A percentile compares a stretch with the other conserved stretches of the same genome.
Evolutionary conservation across 2,797 vertebrate genomes (phyloP).

Genomic region (Phataginus tetradactyla): DNA sequence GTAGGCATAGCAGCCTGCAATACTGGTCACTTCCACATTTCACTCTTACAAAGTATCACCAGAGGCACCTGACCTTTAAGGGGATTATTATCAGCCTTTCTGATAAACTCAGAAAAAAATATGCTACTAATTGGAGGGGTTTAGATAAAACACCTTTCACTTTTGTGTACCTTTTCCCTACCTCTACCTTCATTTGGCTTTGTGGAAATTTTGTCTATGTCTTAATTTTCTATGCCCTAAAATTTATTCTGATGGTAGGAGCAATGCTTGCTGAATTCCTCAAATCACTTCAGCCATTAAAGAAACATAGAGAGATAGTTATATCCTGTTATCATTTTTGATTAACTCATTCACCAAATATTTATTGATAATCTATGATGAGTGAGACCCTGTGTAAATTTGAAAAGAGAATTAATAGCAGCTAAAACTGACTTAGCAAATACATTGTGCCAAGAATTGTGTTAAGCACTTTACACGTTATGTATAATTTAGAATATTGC

Average conservation of each 20-base stretch:
- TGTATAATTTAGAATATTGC: not conserved
- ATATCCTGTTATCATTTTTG: not conserved
- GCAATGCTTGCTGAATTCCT: not conserved
- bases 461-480: not conserved
- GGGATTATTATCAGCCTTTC: not conserved
- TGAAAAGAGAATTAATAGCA: not conserved
- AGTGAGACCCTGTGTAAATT: not conserved
- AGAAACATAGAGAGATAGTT: not conserved
- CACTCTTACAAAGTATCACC: not conserved
- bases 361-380: not conserved
- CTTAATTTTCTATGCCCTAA: not conserved
- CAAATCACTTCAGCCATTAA: not conserved
- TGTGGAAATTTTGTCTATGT: not conserved
- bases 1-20: not conserved
- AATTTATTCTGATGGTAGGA: not conserved
- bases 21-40: not conserved
- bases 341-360: not conserved
- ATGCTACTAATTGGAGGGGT: not conserved
- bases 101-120: not conserved
- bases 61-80: not conserved
- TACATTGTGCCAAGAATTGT: not conserved
- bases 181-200: not conserved
- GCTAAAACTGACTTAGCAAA: not conserved
- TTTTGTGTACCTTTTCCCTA: not conserved
- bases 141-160: not conserved